Evolutionary conservation across 2,888 invertebrate genomes (phyloP).

Genomic region (Cataglyphis rosenhaueri): DNA sequence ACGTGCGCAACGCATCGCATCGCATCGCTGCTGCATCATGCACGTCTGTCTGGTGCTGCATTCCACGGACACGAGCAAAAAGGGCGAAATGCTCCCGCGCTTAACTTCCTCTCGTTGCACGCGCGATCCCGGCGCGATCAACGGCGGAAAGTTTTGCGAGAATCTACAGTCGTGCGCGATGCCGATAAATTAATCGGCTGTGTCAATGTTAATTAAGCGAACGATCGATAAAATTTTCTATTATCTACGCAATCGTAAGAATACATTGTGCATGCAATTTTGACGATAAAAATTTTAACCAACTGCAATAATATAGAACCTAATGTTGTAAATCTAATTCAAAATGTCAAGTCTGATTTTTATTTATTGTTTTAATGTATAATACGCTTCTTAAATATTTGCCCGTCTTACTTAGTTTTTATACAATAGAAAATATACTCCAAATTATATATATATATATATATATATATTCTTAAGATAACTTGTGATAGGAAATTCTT

Average conservation of each 20-base stretch:
- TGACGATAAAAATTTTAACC: background rate
- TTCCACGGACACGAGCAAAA: slow-evolving; percentile 65
- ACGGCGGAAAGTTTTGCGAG: slow-evolving; percentile 28
- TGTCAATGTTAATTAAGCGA: slow-evolving; percentile 49
- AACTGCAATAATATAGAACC: background rate
- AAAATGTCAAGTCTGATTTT: background rate
- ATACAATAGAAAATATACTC: background rate
- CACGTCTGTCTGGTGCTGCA: slow-evolving; percentile 52
- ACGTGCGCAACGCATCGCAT: slow-evolving; percentile 47
- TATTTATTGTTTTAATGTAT: background rate
- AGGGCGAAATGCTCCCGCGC: slow-evolving; percentile 67
- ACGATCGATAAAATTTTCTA: slow-evolving; percentile 17
- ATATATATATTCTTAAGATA: background rate
- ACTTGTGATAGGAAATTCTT: background rate
- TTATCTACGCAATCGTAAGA: background rate
- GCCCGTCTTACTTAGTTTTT: background rate
- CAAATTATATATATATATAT: background rate
- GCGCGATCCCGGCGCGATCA: slow-evolving; percentile 32
- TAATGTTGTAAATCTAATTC: too few relatives aligned
- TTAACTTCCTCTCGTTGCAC: slow-evolving; percentile 60
- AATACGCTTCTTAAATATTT: background rate
- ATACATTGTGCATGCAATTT: background rate
- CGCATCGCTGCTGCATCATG: slow-evolving; percentile 45
- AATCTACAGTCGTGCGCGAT: slow-evolving; percentile 28
- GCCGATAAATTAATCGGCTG: slow-evolving; percentile 44